These are phyloP conservation scores for Carassius auratus DNA, from an alignment of 2,113 vertebrate species.

Conservation along the genomic window DNA sequence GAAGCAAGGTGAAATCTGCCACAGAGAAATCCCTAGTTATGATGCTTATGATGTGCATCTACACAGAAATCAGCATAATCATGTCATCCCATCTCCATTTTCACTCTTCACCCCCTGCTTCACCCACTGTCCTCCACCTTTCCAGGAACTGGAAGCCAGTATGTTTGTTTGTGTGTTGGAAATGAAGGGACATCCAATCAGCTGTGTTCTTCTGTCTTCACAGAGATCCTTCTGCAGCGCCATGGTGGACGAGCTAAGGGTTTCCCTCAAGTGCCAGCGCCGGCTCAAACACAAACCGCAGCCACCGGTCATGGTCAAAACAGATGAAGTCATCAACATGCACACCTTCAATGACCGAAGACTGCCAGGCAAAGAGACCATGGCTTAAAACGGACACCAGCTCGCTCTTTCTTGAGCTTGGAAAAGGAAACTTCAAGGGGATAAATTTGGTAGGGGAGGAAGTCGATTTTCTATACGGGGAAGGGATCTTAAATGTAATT, in stretches of 20 bases:
- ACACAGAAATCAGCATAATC: slow-evolving; percentile 60
- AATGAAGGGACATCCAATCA: neutral
- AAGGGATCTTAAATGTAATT: slow-evolving; percentile 82
- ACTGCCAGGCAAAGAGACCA: slow-evolving; percentile 99
- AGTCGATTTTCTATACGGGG: slow-evolving; percentile 55
- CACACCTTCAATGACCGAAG: slow-evolving; percentile 99
- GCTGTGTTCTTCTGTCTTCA: slow-evolving; percentile 44
- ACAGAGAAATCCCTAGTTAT: slow-evolving; percentile 64
- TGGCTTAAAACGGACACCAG: slow-evolving; percentile 83
- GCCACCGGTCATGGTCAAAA: slow-evolving; percentile 94
- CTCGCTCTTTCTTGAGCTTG: slow-evolving; percentile 39
- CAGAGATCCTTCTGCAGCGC: slow-evolving; percentile 98
- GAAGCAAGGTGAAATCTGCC: slow-evolving; percentile 66
- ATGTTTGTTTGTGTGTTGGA: neutral
- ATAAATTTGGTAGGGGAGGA: slow-evolving; percentile 48
- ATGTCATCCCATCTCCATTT: slow-evolving; percentile 44
- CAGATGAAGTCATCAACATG: slow-evolving; percentile 99
- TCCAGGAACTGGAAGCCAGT: neutral
- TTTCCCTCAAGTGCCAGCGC: slow-evolving; percentile 97
- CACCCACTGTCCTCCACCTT: neutral
- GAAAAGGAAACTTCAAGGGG: slow-evolving; percentile 16
- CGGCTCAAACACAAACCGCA: slow-evolving; percentile 97
- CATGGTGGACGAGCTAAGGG: slow-evolving; percentile 94
- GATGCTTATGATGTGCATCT: slow-evolving; percentile 52
- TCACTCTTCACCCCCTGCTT: neutral